Evolutionary conservation across 2,113 vertebrate species (phyloP).

Genomic region (Thryonomys swinderianus): DNA sequence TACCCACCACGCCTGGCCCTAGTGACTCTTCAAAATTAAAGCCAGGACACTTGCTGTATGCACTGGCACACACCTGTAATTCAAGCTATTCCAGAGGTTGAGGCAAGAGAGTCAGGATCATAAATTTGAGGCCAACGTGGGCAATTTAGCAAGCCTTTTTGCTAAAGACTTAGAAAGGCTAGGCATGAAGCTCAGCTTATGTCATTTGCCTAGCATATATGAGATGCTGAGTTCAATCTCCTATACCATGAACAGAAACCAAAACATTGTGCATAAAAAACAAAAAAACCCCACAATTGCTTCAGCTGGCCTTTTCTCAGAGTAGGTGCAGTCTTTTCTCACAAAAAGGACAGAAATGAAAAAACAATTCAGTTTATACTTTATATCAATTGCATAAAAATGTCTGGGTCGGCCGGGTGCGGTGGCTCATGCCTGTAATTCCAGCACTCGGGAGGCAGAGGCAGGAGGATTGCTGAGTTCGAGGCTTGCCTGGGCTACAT

Average conservation of each 20-base stretch:
- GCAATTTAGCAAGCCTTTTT: background rate
- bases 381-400: background rate
- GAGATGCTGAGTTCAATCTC: background rate
- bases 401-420: too few relatives aligned
- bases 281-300: background rate
- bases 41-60: background rate
- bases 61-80: background rate
- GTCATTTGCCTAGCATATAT: background rate
- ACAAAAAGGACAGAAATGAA: background rate
- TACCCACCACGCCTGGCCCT: too few relatives aligned
- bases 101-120: background rate
- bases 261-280: background rate
- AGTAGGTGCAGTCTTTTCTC: background rate
- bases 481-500: too few relatives aligned
- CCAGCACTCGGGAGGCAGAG: too few relatives aligned
- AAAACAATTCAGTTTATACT: background rate
- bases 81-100: background rate
- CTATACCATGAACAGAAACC: background rate
- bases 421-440: too few relatives aligned
- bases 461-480: too few relatives aligned
- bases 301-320: background rate
- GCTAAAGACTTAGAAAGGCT: background rate
- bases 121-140: background rate
- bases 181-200: background rate
- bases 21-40: constrained; percentile 17